Percentiles rank a stretch among this genome's conserved stretches.
These are phyloP conservation scores for Caligus rogercresseyi DNA, from an alignment of 1,140 invertebrate species.

Conservation along the genomic window DNA sequence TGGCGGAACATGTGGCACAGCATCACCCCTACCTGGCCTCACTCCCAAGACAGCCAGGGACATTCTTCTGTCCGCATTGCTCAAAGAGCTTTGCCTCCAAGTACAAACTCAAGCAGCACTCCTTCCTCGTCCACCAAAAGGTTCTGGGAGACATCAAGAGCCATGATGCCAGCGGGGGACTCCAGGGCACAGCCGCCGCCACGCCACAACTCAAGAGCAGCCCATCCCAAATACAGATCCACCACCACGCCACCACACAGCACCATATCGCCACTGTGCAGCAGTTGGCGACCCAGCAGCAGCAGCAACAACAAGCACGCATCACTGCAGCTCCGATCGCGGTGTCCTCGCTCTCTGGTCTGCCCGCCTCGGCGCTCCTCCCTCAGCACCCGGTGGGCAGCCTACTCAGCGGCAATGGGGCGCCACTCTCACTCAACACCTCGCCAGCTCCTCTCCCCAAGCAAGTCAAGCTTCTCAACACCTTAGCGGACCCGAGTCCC, in stretches of 20 bases:
- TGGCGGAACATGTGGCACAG: conserved; percentile 35
- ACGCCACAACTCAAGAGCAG: neutral
- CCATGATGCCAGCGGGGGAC: neutral
- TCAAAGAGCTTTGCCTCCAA: neutral
- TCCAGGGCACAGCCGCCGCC: neutral
- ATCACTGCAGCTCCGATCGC: conserved; percentile 55
- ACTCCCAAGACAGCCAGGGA: neutral
- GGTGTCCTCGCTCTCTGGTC: no score
- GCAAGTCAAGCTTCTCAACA: neutral
- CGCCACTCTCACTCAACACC: no score
- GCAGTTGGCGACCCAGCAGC: conserved; percentile 2
- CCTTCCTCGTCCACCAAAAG: neutral
- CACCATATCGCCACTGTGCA: no score
- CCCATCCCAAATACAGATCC: neutral
- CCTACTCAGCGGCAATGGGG: no score
- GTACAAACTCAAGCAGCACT: neutral
- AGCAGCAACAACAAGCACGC: conserved; percentile 6
- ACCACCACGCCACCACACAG: no score
- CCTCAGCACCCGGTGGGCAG: no score
- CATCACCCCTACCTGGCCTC: neutral
- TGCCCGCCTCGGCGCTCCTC: no score
- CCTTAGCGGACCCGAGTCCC: neutral
- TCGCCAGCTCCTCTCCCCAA: neutral
- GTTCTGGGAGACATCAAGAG: neutral
- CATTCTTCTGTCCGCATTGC: neutral